These are phyloP conservation scores for Maconellicoccus hirsutus DNA, from an alignment of 1,140 invertebrate species.

Conservation along the genomic window DNA sequence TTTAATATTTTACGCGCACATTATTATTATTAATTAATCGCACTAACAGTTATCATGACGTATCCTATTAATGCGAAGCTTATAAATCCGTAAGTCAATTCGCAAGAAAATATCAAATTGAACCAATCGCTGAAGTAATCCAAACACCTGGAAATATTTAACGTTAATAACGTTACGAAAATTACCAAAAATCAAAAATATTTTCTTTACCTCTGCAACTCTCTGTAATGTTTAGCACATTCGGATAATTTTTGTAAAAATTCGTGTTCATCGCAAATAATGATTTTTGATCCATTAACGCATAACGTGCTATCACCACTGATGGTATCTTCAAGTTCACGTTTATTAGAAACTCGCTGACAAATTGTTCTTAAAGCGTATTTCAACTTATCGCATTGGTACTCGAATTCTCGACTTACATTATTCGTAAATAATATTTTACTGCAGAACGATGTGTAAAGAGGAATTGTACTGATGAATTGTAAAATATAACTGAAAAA, in stretches of 20 bases:
- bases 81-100: background rate
- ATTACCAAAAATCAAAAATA: background rate
- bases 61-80: conserved; percentile 12
- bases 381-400: background rate
- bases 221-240: background rate
- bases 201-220: background rate
- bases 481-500: conserved; percentile 5
- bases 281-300: background rate
- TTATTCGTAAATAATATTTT: conserved; percentile 2
- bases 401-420: background rate
- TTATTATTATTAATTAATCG: background rate
- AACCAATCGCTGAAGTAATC: conserved; percentile 13
- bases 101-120: conserved; percentile 15
- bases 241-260: background rate
- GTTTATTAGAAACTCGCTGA: background rate
- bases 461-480: conserved; percentile 7
- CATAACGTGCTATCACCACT: background rate
- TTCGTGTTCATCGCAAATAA: background rate
- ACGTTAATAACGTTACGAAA: no score
- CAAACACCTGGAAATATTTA: background rate
- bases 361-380: background rate
- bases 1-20: background rate
- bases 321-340: background rate
- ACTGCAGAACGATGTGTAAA: conserved; percentile 1
- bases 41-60: background rate